Evolutionary conservation across 2,113 vertebrate genomes (phyloP), one percentile per base, ranked within the genome.

Genomic region (Rana temporaria): DNA sequence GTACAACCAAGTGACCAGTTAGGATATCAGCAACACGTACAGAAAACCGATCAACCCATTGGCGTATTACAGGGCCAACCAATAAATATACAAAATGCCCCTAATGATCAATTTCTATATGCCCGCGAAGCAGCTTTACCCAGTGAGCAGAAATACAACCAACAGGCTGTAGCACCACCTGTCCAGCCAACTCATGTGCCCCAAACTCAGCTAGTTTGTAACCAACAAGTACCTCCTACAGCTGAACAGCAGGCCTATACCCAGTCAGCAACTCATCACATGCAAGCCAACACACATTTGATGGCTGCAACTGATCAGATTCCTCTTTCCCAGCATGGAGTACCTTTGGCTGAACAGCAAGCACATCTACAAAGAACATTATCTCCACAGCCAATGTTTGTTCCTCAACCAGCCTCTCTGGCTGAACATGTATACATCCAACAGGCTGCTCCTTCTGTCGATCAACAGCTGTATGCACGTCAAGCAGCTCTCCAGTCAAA

Each of bases 171-270:
- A 48, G 42, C 42, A 48, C 42, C 42, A 48, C 42, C 42, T 8
- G 55, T 59, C 17, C 53, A 73, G 17, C 12, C 53, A 34, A 34
- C 17, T 73, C 24, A 34, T 18, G 70, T 53, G 8, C 26, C 53
- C 32, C 19, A 52, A 48, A 7, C 26, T 65, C 34, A 53, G 6
- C 42, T 52, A 11, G 8, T 78, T n/a, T 67, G 30, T 57, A 22
- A 19, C 6, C 32, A 66, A 56, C 53, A 56, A 17, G 7, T 65
- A 34, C 14, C 32, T 6, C 63, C 71, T 18, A 14, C 32, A 52
- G 6, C 20, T 48, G 72, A 68, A 34, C 63, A 75, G 20, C 60
- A 64, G 16, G 63, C 55, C n/a, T 76, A 57, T 82, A 19, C 24
- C 30, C 70, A 65, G 24, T 64, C 70, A 22, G 11, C 34, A 32